Base-by-base conservation (phyloP, 2,888 invertebrate species). In the Pseudanteris insignis region DNA sequence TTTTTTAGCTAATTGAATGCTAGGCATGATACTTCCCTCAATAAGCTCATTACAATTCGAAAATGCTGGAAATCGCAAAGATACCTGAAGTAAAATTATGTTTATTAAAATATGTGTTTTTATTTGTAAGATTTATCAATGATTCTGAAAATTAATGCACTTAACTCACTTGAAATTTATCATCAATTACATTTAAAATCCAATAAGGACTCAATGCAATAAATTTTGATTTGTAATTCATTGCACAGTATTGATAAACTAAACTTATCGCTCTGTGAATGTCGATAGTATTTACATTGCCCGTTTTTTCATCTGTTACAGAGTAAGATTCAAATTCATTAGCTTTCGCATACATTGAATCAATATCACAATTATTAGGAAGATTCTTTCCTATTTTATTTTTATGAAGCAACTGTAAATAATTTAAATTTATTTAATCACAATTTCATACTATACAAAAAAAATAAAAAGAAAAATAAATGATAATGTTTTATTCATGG, bases 1-100 rank as follows among this genome's bases (percentile, higher is more conserved):
- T 67, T 90, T 86, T 80, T 94, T 94, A 0, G 96, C 95, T 2
- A 81, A 63, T 33, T 33, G 2, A 36, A 34, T 18, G 18, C 18
- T 18, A 3, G 3, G 18, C 18, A 4, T 18, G 4, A 18, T 18
- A 3, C 6, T 3, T 6, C 18, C 18, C 6, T 18, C 18, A 3
- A n/a, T n/a, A n/a, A n/a, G n/a, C n/a, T n/a, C n/a, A n/a, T n/a
- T n/a, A n/a, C n/a, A n/a, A n/a, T n/a, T n/a, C n/a, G n/a, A n/a
- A n/a, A n/a, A n/a, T n/a, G n/a, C n/a, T n/a, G n/a, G n/a, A 21
- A 21, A 21, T 7, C 21, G 21, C 4, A 7, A 21, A 21, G 21
- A 21, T 7, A 7, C 21, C 21, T 5, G 5, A 21, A 21, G 5
- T 21, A 21, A 7, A 21, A 21, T 7, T 5, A 21, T 5, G n/a